A percentile compares a stretch with the other conserved stretches of the same genome.
These are phyloP conservation scores for Micrastur ruficollis DNA, from an alignment of 2,797 vertebrate genomes.

Conservation along the genomic window DNA sequence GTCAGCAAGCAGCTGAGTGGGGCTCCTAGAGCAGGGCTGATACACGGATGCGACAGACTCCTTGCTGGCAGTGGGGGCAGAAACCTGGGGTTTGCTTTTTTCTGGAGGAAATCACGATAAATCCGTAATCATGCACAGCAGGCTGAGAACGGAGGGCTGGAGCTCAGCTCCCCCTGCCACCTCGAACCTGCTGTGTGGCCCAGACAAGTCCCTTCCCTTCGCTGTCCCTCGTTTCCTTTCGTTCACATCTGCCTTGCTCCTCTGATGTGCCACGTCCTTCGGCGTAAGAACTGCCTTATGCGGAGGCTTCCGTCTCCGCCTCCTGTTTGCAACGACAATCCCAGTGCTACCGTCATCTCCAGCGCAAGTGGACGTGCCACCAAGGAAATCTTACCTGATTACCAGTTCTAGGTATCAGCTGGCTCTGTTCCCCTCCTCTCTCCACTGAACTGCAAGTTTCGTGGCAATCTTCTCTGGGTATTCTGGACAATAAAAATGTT, in stretches of 20 bases:
- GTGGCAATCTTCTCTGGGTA: neutral
- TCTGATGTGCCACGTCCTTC: accelerated
- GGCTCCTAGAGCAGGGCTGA: neutral
- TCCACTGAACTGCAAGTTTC: neutral
- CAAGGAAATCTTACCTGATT: neutral
- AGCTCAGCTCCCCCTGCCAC: neutral
- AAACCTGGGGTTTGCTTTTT: neutral
- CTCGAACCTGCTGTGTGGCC: neutral
- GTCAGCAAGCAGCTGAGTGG: neutral
- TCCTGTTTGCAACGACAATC: neutral
- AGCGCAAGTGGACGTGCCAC: neutral
- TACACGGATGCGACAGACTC: neutral
- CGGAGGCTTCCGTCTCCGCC: accelerated
- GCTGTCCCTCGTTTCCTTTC: neutral
- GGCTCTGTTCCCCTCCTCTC: neutral
- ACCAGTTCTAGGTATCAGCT: neutral
- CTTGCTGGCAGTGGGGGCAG: neutral
- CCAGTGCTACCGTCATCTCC: neutral
- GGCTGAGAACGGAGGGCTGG: neutral
- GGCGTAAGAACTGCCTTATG: neutral
- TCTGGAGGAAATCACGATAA: neutral
- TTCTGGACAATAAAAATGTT: conserved; percentile 55
- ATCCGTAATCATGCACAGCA: neutral
- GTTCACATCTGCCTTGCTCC: accelerated
- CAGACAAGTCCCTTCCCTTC: neutral